These are phyloP conservation scores for Lathronympha strigana DNA, from an alignment of 2,888 invertebrate genomes.

Conservation along the genomic window DNA sequence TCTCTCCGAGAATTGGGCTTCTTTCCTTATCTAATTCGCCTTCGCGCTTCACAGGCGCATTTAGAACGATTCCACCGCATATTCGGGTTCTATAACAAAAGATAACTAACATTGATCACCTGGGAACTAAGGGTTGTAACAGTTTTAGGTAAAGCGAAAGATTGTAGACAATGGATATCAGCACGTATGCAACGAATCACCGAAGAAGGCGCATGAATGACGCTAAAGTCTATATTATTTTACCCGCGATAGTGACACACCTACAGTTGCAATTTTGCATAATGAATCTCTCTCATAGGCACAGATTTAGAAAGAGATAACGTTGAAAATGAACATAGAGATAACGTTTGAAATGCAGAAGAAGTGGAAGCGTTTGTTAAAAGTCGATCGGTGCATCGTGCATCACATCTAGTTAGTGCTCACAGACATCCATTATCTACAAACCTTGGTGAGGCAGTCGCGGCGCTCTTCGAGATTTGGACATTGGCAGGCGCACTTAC, in stretches of 20 bases:
- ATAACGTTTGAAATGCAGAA: conserved; percentile 33
- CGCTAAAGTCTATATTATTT: conserved; percentile 41
- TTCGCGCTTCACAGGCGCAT: conserved; percentile 67
- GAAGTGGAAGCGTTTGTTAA: conserved; percentile 60
- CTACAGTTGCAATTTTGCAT: not conserved
- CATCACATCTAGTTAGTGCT: conserved; percentile 62
- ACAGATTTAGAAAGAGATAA: not conserved
- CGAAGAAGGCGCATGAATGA: conserved; percentile 43
- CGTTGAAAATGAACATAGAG: no score
- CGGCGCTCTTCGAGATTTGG: conserved; percentile 73
- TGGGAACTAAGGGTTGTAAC: conserved; percentile 8
- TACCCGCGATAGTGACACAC: conserved; percentile 31
- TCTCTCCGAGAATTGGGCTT: not conserved
- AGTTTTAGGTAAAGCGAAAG: conserved; percentile 43
- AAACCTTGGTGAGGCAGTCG: conserved; percentile 74
- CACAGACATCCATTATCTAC: conserved; percentile 80
- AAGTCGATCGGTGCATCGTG: conserved; percentile 51
- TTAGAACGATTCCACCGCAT: conserved; percentile 80
- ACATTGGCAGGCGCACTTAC: conserved; percentile 81
- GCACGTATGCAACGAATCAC: conserved; percentile 48
- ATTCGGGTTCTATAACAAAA: conserved; percentile 76
- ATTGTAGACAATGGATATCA: conserved; percentile 79
- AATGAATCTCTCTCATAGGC: not conserved
- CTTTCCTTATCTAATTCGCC: conserved; percentile 42
- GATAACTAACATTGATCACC: conserved; percentile 53